Base-by-base conservation (phyloP, 2,113 vertebrate species). In the Zeus faber region DNA sequence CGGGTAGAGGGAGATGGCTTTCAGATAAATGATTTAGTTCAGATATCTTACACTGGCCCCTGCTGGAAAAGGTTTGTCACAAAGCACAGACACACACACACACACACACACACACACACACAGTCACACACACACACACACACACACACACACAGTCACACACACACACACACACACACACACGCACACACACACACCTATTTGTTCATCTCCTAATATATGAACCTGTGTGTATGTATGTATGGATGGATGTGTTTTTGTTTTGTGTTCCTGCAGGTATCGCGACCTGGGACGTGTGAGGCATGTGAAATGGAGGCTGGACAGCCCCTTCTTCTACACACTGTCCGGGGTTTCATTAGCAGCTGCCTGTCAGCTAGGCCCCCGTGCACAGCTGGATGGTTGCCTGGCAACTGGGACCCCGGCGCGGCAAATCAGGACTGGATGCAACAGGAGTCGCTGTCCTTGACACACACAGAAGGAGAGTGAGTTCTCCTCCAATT, bases 321-420 rank as follows among this genome's bases (percentile, higher is more conserved):
- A 33, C n/a, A 53, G 49, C 66, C 47, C 35, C 13, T 14, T 53
- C 60, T 62, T 27, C 59, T 60, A 48, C 61, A 44, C 44, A n/a
- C n/a, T n/a, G n/a, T n/a, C n/a, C n/a, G n/a, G n/a, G n/a, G n/a
- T n/a, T n/a, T n/a, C n/a, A n/a, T n/a, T n/a, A n/a, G n/a, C n/a
- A n/a, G 76, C 84, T 84, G 84, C 77, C 77, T 74, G 73, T 86
- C 81, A 73, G 71, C 54, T 11, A 50, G 68, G 58, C 70, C 77
- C 21, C 63, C 58, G 6, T 55, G 62, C 76, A 63, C 82, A 60
- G 44, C 80, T 84, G 87, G 73, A 80, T 55, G 71, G 89, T 90
- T 90, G 88, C 88, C 71, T 84, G 77, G 89, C 86, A 91, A 91
- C 88, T 79, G 80, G 76, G 77, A 76, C 80, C 79, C 74, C 65